Base-by-base conservation (phyloP, 1,140 invertebrate species). In the Acromyrmex echinatior region DNA sequence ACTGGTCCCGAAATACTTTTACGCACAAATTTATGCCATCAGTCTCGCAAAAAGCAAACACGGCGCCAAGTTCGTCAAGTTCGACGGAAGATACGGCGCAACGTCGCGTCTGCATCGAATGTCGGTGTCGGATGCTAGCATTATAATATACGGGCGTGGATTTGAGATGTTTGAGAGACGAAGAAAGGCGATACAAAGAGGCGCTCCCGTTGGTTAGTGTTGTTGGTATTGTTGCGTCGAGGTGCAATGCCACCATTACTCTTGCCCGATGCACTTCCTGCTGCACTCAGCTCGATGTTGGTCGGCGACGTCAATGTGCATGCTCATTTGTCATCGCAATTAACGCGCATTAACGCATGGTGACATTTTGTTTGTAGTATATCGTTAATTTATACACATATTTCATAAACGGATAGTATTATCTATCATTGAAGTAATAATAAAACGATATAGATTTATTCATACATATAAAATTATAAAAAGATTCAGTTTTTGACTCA, bases 241-340 rank as follows among this genome's bases (percentile, higher is more conserved):
- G 68, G 88, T 88, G 91, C 91, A 91, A 86, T 70, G 90, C 81
- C 88, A 88, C 86, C 88, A 89, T 91, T 86, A 90, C 74, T 91
- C 90, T 91, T 89, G 12, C 49, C 62, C 74, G 18, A 71, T 89
- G 73, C 76, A 73, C 86, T 90, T 90, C 88, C 87, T 89, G 68
- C 66, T 66, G 60, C 62, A 78, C 51, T 51, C 28, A 28, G 60
- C 60, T 79, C 53, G 35, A 73, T 53, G 39, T 82, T 31, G 14
- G 39, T 39, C 18, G 74, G 2, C 25, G 39, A 60, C 18, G 35
- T 82, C 80, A 51, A 73, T 73, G 3, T 28, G 14, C 62, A 74
- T 18, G 70, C 25, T 73, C 39, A 73, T 82, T 82, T 39, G 25
- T 82, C 80, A 74, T 74, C 18, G 53, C 80, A 82, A 82, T 82